Evolutionary conservation across 2,113 vertebrate genomes (phyloP).

Genomic region (Nerophis lumbriciformis): DNA sequence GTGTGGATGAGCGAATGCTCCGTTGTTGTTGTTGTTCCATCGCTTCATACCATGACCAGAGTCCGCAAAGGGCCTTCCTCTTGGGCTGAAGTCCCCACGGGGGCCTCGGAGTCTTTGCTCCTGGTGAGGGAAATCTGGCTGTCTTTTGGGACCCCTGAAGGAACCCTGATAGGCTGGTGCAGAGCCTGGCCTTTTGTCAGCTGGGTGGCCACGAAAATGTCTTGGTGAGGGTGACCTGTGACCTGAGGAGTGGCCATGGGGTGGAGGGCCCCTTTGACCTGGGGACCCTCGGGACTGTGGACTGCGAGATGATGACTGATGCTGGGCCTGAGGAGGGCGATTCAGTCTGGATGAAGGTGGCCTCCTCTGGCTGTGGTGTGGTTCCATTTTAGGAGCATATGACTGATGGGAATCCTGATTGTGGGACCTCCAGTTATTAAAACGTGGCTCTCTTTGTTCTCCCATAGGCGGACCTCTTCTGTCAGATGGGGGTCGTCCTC

Average conservation of each 20-base stretch:
- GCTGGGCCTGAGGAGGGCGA: conserved; percentile 54
- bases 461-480: conserved; percentile 60
- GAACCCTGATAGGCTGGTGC: conserved; percentile 43
- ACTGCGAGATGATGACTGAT: conserved; percentile 56
- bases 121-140: conserved; percentile 49
- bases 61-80: conserved; percentile 57
- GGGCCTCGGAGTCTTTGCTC: conserved; percentile 59
- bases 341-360: conserved; percentile 49
- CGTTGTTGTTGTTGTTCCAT: conserved; percentile 56
- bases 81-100: conserved; percentile 47
- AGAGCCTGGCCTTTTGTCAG: conserved; percentile 56
- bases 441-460: conserved; percentile 61
- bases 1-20: conserved; percentile 49
- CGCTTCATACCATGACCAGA: conserved; percentile 57
- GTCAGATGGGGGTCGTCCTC: conserved; percentile 59
- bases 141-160: conserved; percentile 60
- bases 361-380: conserved; percentile 63
- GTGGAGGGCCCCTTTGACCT: conserved; percentile 56
- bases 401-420: conserved; percentile 63
- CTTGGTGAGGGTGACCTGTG: conserved; percentile 63
- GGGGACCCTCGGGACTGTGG: conserved; percentile 44
- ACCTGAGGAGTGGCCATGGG: conserved; percentile 54
- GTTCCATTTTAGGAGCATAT: conserved; percentile 60
- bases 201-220: conserved; percentile 58
- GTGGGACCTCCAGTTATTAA: conserved; percentile 60